Evolutionary conservation across 2,113 vertebrate genomes (phyloP), one percentile per base, ranked within the genome.

Genomic region (Maccullochella peelii): DNA sequence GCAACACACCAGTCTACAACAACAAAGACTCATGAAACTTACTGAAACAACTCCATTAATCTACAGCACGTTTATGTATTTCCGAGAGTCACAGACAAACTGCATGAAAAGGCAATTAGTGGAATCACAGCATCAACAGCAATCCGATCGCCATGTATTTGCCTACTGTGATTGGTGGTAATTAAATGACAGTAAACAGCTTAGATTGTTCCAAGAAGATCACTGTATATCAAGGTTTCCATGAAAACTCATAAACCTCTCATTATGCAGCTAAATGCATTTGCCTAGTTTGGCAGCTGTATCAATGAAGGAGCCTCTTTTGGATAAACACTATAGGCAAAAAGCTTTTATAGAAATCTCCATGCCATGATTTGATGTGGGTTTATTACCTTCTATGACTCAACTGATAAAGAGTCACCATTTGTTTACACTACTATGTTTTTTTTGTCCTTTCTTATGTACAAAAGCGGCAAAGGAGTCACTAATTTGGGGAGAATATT

Each of bases 1-100:
- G 93, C 30, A 99, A 95, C 79, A 99, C 96, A 42, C 98, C 98
- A 12, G 97, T 99, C 98, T 99, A 85, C 59, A 66, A 54, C 71
- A 91, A 33, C 68, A 81, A 59, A 59, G 25, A 30, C 23, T 30
- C 15, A 44, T 47, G 16, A 59, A 58, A 50, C 36, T 1, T 14
- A 25, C 1, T 58, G 5, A 86, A 42, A 27, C 1, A n/a, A 33
- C 10, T 27, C 73, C 1, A 54, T 11, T 30, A 15, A 42, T 54
- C 9, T 11, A 38, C 30, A 36, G 6, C 21, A 36, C 20, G 2
- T 50, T 27, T 57, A 12, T 30, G 50, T 72, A 20, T 38, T 14
- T 58, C 11, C 1, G 9, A 77, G 27, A 55, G 54, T 54, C 23
- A 52, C 11, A 52, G 5, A 72, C 8, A 58, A 42, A 65, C 36